These are phyloP conservation scores for Beris morrisii DNA, from an alignment of 2,888 invertebrate genomes.

Conservation along the genomic window DNA sequence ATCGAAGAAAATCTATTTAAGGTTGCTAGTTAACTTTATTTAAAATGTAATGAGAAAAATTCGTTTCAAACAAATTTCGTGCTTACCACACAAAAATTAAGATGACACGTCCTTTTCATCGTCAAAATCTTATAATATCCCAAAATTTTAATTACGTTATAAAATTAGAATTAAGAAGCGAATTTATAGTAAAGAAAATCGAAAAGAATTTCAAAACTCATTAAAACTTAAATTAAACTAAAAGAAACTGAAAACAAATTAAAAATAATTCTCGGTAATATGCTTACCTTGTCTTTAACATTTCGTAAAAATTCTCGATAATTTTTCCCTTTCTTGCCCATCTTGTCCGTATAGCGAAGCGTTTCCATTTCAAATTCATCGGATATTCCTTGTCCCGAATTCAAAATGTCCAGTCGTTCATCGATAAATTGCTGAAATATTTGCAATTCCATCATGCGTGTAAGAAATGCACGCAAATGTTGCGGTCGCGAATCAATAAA, in stretches of 20 bases:
- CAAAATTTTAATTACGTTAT: not conserved
- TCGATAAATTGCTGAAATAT: conserved; percentile 95
- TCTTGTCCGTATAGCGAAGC: conserved; percentile 60
- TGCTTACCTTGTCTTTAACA: conserved; percentile 82
- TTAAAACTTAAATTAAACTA: conserved; percentile 15
- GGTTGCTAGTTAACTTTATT: no score
- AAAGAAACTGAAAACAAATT: conserved; percentile 8
- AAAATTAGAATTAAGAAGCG: conserved; percentile 1
- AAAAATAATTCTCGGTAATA: not conserved
- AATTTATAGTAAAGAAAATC: conserved; percentile 29
- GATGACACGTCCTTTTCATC: conserved; percentile 18
- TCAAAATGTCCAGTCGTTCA: conserved; percentile 87
- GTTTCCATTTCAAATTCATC: conserved; percentile 95
- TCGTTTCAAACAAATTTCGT: not conserved
- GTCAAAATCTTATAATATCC: conserved; percentile 18
- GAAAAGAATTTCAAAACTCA: conserved; percentile 9
- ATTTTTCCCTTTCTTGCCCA: conserved; percentile 56
- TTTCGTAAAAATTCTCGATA: conserved; percentile 84
- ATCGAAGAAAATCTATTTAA: no score
- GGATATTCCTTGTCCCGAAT: conserved; percentile 88
- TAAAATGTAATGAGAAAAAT: no score
- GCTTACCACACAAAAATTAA: conserved; percentile 29
- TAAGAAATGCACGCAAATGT: conserved; percentile 84
- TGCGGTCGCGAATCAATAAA: conserved; percentile 85
- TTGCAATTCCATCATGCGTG: conserved; percentile 88